Percentiles rank a stretch among this genome's conserved stretches.
phyloP scores from a whole-genome alignment of 2,797 vertebrate genomes.

The Hypotaenidia okinawae region DNA sequence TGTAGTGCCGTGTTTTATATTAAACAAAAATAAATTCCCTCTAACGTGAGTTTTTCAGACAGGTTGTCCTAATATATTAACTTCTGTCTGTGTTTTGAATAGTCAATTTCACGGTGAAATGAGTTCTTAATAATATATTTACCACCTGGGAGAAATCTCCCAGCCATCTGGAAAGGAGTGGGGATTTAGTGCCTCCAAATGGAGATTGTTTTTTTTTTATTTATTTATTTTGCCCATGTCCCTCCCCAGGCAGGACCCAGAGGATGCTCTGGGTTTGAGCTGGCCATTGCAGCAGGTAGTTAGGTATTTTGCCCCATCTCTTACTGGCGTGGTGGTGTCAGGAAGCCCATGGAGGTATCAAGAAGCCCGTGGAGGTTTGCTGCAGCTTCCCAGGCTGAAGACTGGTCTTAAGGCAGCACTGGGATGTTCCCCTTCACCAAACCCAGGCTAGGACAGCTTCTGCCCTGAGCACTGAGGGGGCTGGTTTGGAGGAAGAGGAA shows the following conservation, averaged over 20 bases:
- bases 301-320: rapidly evolving
- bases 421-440: rapidly evolving
- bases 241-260: background rate
- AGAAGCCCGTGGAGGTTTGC: background rate
- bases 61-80: conserved; percentile 87
- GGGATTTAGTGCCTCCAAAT: conserved; percentile 81
- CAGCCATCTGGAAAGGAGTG: conserved; percentile 84
- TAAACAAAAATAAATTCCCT: conserved; percentile 83
- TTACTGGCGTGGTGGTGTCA: background rate
- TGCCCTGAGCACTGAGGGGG: background rate
- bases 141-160: conserved; percentile 86
- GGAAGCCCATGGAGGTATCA: background rate
- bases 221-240: conserved; percentile 70
- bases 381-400: background rate
- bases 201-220: conserved; percentile 80
- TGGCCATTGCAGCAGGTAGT: background rate
- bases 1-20: conserved; percentile 71
- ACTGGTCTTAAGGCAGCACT: rapidly evolving
- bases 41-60: conserved; percentile 80
- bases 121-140: conserved; percentile 89
- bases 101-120: conserved; percentile 88
- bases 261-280: background rate
- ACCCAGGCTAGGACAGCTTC: background rate
- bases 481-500: background rate
- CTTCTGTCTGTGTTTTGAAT: conserved; percentile 86